Evolutionary conservation across 1,140 invertebrate species (phyloP).

Genomic region (Adoxophyes honmai): DNA sequence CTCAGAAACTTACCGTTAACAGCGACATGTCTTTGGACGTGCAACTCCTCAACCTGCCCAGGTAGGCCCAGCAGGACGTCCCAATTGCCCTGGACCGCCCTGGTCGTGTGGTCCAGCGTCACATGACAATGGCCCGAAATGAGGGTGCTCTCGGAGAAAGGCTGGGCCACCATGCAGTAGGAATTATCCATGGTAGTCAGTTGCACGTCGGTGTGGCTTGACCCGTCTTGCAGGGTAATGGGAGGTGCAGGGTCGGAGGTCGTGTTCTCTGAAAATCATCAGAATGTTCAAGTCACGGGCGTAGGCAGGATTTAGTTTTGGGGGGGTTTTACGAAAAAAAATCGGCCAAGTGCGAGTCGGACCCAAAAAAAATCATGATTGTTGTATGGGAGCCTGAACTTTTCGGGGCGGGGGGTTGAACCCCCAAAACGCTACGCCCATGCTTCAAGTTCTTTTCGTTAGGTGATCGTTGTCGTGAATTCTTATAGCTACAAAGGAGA

Average conservation of each 20-base stretch:
- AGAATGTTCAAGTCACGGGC: too few relatives aligned
- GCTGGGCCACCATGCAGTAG: slow-evolving; percentile 54
- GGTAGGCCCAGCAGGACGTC: slow-evolving; percentile 47
- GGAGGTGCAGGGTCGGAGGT: slow-evolving; percentile 21
- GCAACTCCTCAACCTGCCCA: slow-evolving; percentile 47
- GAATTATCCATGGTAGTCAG: slow-evolving; percentile 45
- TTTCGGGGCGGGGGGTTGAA: too few relatives aligned
- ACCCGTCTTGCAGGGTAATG: slow-evolving; percentile 46
- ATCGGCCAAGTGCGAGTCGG: too few relatives aligned
- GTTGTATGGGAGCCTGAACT: too few relatives aligned
- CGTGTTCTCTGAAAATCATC: slow-evolving; percentile 39
- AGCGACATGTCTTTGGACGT: slow-evolving; percentile 33
- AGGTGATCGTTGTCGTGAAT: too few relatives aligned
- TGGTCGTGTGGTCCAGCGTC: slow-evolving; percentile 45
- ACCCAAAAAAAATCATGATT: too few relatives aligned
- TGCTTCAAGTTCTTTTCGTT: too few relatives aligned
- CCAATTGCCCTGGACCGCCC: slow-evolving; percentile 63
- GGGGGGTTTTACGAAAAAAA: too few relatives aligned
- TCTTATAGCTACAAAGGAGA: too few relatives aligned
- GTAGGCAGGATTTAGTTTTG: too few relatives aligned
- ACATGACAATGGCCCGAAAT: slow-evolving; percentile 55
- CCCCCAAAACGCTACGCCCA: too few relatives aligned
- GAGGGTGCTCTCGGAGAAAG: slow-evolving; percentile 48
- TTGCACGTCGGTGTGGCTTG: slow-evolving; percentile 29
- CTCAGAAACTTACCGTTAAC: slow-evolving; percentile 54